Evolutionary conservation across 2,113 vertebrate species (phyloP).

Genomic region (Plestiodon gilberti): DNA sequence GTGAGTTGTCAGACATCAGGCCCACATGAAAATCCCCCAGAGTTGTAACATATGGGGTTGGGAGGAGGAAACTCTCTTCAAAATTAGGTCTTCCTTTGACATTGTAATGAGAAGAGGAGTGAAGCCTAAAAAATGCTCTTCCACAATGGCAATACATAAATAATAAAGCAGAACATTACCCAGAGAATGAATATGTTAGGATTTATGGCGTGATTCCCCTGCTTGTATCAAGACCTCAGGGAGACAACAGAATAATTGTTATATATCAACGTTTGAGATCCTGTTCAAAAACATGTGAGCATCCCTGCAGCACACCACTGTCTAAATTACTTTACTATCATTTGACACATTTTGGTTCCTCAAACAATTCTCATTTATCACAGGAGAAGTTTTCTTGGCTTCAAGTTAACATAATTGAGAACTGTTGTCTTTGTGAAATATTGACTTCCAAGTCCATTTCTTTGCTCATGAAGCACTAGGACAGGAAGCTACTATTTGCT

Average conservation of each 20-base stretch:
- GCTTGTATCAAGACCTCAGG: slow-evolving; percentile 36
- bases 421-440: neutral
- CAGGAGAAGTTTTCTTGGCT: slow-evolving; percentile 34
- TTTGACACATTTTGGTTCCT: slow-evolving; percentile 38
- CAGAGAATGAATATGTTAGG: slow-evolving; percentile 29
- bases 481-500: slow-evolving; percentile 7
- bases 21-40: neutral
- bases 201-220: slow-evolving; percentile 51
- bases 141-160: slow-evolving; percentile 20
- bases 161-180: slow-evolving; percentile 9
- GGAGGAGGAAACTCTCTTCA: neutral
- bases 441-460: neutral
- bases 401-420: slow-evolving; percentile 13
- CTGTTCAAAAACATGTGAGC: slow-evolving; percentile 38
- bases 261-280: slow-evolving; percentile 41
- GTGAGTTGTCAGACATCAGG: neutral
- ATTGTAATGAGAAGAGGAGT: neutral
- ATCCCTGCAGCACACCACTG: slow-evolving; percentile 32
- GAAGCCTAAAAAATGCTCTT: slow-evolving; percentile 20
- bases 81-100: neutral
- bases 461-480: neutral
- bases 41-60: neutral
- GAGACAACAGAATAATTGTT: slow-evolving; percentile 58
- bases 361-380: slow-evolving; percentile 44
- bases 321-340: slow-evolving; percentile 49